Percentiles rank a stretch among this genome's conserved stretches.
Conservation (phyloP, 1,140 invertebrate genomes). For the Cotesia vestalis region DNA sequence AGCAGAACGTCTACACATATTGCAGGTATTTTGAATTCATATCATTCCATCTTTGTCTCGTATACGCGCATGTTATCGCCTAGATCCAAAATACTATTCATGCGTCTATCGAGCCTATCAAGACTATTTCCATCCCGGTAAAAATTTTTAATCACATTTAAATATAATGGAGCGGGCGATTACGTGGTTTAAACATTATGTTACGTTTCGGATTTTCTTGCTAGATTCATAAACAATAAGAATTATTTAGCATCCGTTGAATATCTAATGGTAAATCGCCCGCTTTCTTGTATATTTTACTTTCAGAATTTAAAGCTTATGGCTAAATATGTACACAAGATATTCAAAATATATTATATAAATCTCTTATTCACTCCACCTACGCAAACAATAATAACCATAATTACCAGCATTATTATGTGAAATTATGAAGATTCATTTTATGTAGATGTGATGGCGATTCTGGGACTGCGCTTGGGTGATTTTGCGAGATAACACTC, state of each 20-base stretch:
- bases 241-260: conserved; percentile 6
- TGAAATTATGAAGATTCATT: too few relatives aligned
- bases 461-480: too few relatives aligned
- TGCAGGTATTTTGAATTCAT: too few relatives aligned
- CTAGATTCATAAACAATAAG: not conserved
- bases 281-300: not conserved
- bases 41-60: too few relatives aligned
- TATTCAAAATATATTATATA: conserved; percentile 1
- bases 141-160: not conserved
- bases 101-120: too few relatives aligned
- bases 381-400: too few relatives aligned
- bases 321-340: not conserved
- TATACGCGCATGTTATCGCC: too few relatives aligned
- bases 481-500: too few relatives aligned
- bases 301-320: too few relatives aligned
- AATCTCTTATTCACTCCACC: not conserved
- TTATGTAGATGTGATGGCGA: too few relatives aligned
- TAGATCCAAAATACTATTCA: too few relatives aligned
- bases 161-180: not conserved
- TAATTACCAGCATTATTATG: not conserved
- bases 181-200: not conserved
- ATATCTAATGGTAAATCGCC: not conserved
- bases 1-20: conserved; percentile 21
- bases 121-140: not conserved
- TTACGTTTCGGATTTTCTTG: not conserved